Base-by-base conservation (phyloP, 2,888 invertebrate genomes). In the Scaptomyza polygonia region DNA sequence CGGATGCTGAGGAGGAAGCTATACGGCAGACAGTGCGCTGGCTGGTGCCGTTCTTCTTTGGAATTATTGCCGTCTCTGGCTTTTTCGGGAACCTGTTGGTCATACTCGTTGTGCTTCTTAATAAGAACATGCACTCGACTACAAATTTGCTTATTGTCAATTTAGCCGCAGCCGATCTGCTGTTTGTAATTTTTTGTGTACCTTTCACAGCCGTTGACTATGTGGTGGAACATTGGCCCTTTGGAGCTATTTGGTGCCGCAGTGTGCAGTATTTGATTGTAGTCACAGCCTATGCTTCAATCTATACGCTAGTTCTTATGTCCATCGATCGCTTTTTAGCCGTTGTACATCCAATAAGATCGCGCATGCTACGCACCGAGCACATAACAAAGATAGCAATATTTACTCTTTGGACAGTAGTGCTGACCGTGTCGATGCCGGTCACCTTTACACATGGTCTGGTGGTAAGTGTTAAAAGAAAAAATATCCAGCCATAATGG, bases 101-200 rank as follows among this genome's bases (percentile, higher is more conserved):
- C 30, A 97, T 98, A 4, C 92, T 97, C 6, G 97, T 98, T 1
- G 97, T 98, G 0, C 93, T 96, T 12, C 95, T 95, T 34, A 97
- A 97, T 91, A 95, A 96, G 78, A 96, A 96, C 82, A 98, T 98
- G 98, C 93, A 97, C 83, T 97, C 97, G 45, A 97, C 97, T 0
- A 98, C 98, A 12, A 98, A 98, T 91, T 93, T 97, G n/a, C 93
- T 98, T 27, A 98, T 98, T 83, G 95, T 97, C 53, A 97, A 97
- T 89, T 92, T 98, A 64, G 97, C 98, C 0, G 93, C 97, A 7
- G 97, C 98, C 29, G 98, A 98, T 91, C 92, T 98, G 12, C 93
- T 97, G 27, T 98, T 98, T 91, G 96, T 98, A 11, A 94, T 97
- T 45, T 96, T 98, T 92, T 98, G 98, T 92, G 97, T 98, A 32